phyloP scores from a whole-genome alignment of 2,797 vertebrate species.

The Graptemys geographica region DNA sequence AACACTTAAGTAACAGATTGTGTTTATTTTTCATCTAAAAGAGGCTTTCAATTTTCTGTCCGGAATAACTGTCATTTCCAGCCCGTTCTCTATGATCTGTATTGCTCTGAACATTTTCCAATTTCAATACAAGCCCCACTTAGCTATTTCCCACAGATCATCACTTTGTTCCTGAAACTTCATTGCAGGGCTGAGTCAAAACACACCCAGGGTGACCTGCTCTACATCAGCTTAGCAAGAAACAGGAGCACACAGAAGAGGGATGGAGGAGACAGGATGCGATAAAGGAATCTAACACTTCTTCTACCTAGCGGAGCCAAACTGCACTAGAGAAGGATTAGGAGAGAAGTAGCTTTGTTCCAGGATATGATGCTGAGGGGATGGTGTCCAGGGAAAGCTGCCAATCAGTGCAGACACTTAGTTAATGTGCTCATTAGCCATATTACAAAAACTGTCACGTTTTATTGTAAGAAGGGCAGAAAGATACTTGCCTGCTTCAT shows the following conservation, averaged over 20 bases:
- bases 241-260: background rate
- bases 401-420: accelerated
- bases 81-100: background rate
- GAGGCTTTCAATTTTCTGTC: background rate
- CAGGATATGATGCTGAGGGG: background rate
- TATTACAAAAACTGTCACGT: background rate
- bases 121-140: background rate
- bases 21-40: background rate
- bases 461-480: accelerated
- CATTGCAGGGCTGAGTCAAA: too few species aligned
- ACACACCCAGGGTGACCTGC: background rate
- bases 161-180: background rate
- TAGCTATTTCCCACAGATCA: background rate
- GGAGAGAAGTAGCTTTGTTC: background rate
- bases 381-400: background rate
- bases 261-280: background rate
- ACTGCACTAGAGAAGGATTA: background rate
- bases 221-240: background rate
- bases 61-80: accelerated
- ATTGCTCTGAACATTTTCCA: background rate
- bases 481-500: slow-evolving; percentile 94
- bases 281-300: background rate
- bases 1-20: background rate
- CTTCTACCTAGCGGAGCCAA: background rate
- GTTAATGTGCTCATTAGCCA: background rate